Percentiles rank a stretch among this genome's conserved stretches.
Evolutionary conservation across 2,113 vertebrate species (phyloP).

Genomic region (Perca schrenkii): DNA sequence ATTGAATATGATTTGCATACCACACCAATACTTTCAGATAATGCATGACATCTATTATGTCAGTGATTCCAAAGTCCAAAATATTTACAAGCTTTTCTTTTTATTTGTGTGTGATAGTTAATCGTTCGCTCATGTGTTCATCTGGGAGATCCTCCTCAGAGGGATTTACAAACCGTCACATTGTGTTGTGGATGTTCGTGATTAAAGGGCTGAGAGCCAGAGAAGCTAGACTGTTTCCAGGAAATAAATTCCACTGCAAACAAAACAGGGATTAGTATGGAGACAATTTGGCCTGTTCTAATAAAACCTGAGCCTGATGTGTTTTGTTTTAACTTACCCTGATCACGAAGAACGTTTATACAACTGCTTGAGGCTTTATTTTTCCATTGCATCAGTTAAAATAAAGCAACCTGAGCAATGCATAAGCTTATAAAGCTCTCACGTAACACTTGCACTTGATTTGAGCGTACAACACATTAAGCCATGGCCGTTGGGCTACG

Average conservation of each 20-base stretch:
- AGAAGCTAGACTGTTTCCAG: conserved; percentile 6
- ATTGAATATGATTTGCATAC: not conserved
- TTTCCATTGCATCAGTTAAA: not conserved
- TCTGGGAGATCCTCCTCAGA: conserved; percentile 2
- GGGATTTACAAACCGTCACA: conserved; percentile 32
- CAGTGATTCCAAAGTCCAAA: not conserved
- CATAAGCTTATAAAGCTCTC: conserved; percentile 15
- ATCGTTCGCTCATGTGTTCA: not conserved
- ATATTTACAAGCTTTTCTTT: not conserved
- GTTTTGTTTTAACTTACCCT: conserved; percentile 3
- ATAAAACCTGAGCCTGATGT: conserved; percentile 8
- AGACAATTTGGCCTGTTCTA: not conserved
- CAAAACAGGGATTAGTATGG: not conserved
- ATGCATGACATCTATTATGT: not conserved
- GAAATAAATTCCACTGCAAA: not conserved
- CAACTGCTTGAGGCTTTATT: not conserved
- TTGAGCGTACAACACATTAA: not conserved
- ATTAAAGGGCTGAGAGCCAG: conserved; percentile 12
- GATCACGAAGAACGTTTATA: not conserved
- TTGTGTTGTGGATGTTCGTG: conserved; percentile 4
- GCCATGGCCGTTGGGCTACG: not conserved
- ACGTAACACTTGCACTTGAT: conserved; percentile 4
- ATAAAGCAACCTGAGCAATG: not conserved
- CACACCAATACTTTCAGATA: not conserved
- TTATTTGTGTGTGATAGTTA: not conserved